phyloP scores from a whole-genome alignment of 2,113 vertebrate genomes.

The Epinephelus fuscoguttatus region DNA sequence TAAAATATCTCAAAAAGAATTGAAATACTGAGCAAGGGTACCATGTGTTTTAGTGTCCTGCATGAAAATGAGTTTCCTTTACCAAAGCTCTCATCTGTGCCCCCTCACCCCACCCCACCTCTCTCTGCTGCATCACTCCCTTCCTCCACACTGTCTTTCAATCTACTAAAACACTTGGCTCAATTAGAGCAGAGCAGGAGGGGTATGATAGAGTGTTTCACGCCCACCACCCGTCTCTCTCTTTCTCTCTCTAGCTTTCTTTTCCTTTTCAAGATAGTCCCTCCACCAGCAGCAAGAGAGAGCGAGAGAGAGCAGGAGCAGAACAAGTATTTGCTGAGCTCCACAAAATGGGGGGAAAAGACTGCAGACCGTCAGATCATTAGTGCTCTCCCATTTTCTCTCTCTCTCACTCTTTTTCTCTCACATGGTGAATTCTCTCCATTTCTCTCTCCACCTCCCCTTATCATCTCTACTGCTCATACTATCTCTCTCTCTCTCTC shows the following conservation, averaged over 20 bases:
- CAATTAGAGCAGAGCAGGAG: conserved; percentile 76
- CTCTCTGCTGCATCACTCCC: conserved; percentile 55
- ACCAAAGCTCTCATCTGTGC: conserved; percentile 13
- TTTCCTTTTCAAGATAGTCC: conserved; percentile 18
- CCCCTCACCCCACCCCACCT: conserved; percentile 11
- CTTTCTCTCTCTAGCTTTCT: conserved; percentile 5
- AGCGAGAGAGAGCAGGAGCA: conserved; percentile 60
- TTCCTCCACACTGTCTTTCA: conserved; percentile 74
- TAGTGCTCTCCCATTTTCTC: conserved; percentile 64
- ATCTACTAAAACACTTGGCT: conserved; percentile 83
- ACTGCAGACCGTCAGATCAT: conserved; percentile 86
- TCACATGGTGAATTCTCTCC: conserved; percentile 26
- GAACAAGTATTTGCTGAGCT: conserved; percentile 85
- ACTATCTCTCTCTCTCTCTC: conserved; percentile 35
- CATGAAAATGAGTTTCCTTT: conserved; percentile 49
- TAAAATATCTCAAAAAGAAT: not conserved
- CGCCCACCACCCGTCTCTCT: conserved; percentile 44
- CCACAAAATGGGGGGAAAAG: conserved; percentile 83
- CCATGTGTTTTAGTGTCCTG: conserved; percentile 20
- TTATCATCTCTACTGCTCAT: conserved; percentile 34
- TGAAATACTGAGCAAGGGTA: not conserved
- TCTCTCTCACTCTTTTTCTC: conserved; percentile 33
- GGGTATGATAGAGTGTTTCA: conserved; percentile 76
- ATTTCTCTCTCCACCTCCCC: conserved; percentile 54
- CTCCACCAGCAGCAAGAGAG: conserved; percentile 24